These are phyloP conservation scores for Cephus sareptanus DNA, from an alignment of 2,888 invertebrate genomes.

Conservation along the genomic window DNA sequence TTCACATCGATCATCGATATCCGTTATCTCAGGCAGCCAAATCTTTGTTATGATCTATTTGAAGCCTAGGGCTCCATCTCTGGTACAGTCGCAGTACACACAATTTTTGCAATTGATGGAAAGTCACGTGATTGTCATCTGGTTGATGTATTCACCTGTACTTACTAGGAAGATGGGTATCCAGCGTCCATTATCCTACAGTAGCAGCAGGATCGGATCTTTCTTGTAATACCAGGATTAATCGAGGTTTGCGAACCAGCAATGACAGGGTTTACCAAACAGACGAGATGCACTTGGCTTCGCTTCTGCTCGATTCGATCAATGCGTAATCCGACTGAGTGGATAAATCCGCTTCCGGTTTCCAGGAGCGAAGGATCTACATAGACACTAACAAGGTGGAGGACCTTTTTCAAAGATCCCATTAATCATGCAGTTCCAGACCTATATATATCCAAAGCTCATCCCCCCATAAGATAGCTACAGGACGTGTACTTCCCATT, in stretches of 20 bases:
- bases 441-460: background rate
- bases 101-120: background rate
- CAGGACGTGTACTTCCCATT: background rate
- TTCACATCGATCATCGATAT: background rate
- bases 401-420: background rate
- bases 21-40: background rate
- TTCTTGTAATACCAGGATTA: background rate
- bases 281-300: background rate
- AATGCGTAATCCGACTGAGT: background rate
- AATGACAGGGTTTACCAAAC: background rate
- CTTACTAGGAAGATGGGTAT: background rate
- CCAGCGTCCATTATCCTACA: background rate
- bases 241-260: background rate
- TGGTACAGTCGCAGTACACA: background rate
- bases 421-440: background rate
- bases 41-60: background rate
- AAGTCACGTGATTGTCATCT: background rate
- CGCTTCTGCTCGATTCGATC: background rate
- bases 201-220: background rate
- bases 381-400: background rate
- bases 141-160: background rate
- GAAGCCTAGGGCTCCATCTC: background rate
- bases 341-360: background rate
- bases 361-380: background rate
- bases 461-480: background rate